Conservation (phyloP, 2,113 vertebrate species). For the Antechinus stuartii region DNA sequence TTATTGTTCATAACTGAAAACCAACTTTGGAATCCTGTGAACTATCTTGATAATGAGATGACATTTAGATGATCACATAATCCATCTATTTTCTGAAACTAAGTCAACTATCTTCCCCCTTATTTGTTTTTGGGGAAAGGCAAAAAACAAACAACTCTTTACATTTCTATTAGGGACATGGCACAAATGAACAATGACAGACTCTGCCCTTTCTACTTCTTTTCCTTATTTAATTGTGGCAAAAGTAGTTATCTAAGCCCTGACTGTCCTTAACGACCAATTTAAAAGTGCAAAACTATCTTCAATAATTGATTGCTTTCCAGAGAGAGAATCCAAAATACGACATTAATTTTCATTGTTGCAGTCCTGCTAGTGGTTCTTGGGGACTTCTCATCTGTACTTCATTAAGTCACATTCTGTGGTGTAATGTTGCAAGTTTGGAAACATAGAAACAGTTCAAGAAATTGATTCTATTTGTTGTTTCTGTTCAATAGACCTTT, state of each 20-base stretch:
- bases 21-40: not conserved
- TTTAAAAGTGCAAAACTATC: slow-evolving; percentile 65
- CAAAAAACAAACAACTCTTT: not conserved
- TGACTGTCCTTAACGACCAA: slow-evolving; percentile 36
- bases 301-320: slow-evolving; percentile 68
- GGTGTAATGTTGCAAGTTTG: slow-evolving; percentile 68
- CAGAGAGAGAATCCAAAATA: slow-evolving; percentile 39
- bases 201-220: slow-evolving; percentile 11
- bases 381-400: slow-evolving; percentile 65
- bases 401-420: slow-evolving; percentile 70
- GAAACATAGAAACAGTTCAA: slow-evolving; percentile 75
- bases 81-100: not conserved
- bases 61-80: not conserved
- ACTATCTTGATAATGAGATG: not conserved
- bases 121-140: not conserved
- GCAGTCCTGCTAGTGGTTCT: slow-evolving; percentile 68
- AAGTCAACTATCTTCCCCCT: not conserved
- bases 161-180: not conserved
- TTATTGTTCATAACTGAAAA: not conserved
- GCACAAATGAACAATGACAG: slow-evolving; percentile 37
- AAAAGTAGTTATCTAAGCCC: slow-evolving; percentile 48
- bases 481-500: slow-evolving; percentile 83
- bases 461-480: slow-evolving; percentile 81
- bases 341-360: slow-evolving; percentile 70
- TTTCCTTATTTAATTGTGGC: slow-evolving; percentile 59